A percentile compares a stretch with the other conserved stretches of the same genome.
Evolutionary conservation across 1,140 invertebrate species (phyloP).

Genomic region (Adoxophyes honmai): DNA sequence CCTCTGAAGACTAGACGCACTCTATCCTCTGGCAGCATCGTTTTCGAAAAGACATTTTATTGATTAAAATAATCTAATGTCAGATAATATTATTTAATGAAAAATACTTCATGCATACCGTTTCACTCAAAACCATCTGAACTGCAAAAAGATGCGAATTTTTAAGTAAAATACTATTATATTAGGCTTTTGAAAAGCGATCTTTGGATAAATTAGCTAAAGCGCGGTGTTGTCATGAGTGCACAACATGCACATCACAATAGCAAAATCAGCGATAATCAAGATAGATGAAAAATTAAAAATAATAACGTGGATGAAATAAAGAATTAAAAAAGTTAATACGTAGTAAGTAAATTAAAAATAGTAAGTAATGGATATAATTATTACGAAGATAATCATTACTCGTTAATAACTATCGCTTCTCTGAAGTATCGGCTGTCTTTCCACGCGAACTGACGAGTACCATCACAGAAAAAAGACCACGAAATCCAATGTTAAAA

Average conservation of each 20-base stretch:
- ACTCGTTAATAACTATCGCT: conserved; percentile 86
- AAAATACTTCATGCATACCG: conserved; percentile 59
- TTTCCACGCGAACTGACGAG: conserved; percentile 92
- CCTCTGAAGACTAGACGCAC: too few relatives aligned
- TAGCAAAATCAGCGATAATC: conserved; percentile 51
- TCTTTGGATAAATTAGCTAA: conserved; percentile 45
- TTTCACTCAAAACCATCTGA: conserved; percentile 63
- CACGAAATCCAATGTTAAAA: conserved; percentile 67
- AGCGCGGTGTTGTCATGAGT: conserved; percentile 49
- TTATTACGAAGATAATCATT: conserved; percentile 75
- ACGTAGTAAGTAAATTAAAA: conserved; percentile 59
- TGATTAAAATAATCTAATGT: not conserved
- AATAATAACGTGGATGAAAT: conserved; percentile 64
- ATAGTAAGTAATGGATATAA: conserved; percentile 58
- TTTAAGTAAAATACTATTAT: conserved; percentile 40
- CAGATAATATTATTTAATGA: not conserved
- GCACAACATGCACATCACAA: conserved; percentile 64
- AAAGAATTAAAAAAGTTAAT: conserved; percentile 67
- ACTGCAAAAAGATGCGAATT: conserved; percentile 60
- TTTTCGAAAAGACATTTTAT: not conserved
- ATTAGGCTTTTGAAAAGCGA: conserved; percentile 42
- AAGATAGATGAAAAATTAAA: conserved; percentile 49
- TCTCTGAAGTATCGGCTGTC: conserved; percentile 96
- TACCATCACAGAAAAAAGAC: conserved; percentile 76
- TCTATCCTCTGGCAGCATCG: not conserved